A percentile compares a stretch with the other conserved stretches of the same genome.
These are phyloP conservation scores for Sardinella longiceps DNA, from an alignment of 2,797 vertebrate species.

Conservation along the genomic window DNA sequence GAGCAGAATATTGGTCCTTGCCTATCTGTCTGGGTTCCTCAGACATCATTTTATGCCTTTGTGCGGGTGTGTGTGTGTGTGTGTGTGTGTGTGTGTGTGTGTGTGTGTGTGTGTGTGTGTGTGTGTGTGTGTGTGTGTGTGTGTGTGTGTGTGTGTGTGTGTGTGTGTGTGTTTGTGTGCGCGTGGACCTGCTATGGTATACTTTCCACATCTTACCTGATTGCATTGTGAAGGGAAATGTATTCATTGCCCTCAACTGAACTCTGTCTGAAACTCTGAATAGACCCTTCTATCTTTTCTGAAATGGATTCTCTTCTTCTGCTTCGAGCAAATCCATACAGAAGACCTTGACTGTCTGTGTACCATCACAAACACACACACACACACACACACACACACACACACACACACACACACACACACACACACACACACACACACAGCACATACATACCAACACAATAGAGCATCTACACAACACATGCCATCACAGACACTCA, in stretches of 20 bases:
- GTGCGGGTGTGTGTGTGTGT: constrained; percentile 15
- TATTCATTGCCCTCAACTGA: neutral
- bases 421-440: constrained; percentile 30
- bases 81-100: neutral
- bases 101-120: neutral
- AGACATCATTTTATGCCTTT: neutral
- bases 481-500: constrained; percentile 34
- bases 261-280: neutral
- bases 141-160: constrained; percentile 4
- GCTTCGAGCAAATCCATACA: neutral
- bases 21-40: neutral
- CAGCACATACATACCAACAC: no score
- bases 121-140: neutral
- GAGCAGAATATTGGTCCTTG: neutral
- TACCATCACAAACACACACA: constrained; percentile 21
- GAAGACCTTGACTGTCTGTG: neutral
- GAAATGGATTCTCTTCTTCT: neutral
- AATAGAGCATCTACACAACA: no score
- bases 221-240: neutral
- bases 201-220: neutral
- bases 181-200: neutral
- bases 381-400: constrained; percentile 21
- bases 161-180: neutral
- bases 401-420: constrained; percentile 7
- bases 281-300: neutral